A percentile compares a stretch with the other conserved stretches of the same genome.
Evolutionary conservation across 2,888 invertebrate species (phyloP).

Genomic region (Athrips mouffetella): DNA sequence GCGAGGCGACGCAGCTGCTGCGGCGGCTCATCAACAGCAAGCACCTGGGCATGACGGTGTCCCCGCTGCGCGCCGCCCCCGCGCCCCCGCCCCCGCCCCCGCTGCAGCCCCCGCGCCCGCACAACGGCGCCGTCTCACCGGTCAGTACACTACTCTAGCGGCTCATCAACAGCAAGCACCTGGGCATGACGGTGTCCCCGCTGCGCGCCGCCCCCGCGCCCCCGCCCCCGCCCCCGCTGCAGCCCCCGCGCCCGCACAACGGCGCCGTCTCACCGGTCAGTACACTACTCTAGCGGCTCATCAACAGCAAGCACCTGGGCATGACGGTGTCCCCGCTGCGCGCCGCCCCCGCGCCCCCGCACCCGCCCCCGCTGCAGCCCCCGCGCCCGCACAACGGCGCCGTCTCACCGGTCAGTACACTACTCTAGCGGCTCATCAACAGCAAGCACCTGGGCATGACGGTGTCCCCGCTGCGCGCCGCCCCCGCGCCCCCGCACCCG

Average conservation of each 20-base stretch:
- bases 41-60: conserved; percentile 84
- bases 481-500: no score
- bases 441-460: conserved; percentile 86
- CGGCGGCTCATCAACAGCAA: conserved; percentile 87
- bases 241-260: conserved; percentile 48
- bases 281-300: conserved; percentile 6
- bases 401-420: conserved; percentile 57
- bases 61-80: conserved; percentile 64
- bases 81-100: conserved; percentile 54
- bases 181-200: conserved; percentile 83
- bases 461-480: conserved; percentile 72
- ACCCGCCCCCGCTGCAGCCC: conserved; percentile 48
- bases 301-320: conserved; percentile 83
- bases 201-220: conserved; percentile 52
- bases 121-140: conserved; percentile 64
- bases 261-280: conserved; percentile 64
- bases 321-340: conserved; percentile 81
- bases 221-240: conserved; percentile 51
- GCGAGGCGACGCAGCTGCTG: conserved; percentile 86
- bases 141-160: conserved; percentile 34
- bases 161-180: conserved; percentile 79
- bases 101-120: conserved; percentile 42
- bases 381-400: conserved; percentile 55
- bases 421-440: conserved; percentile 33
- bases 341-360: no score